Base-by-base conservation (phyloP, 2,797 vertebrate genomes). In the Champsocephalus gunnari region DNA sequence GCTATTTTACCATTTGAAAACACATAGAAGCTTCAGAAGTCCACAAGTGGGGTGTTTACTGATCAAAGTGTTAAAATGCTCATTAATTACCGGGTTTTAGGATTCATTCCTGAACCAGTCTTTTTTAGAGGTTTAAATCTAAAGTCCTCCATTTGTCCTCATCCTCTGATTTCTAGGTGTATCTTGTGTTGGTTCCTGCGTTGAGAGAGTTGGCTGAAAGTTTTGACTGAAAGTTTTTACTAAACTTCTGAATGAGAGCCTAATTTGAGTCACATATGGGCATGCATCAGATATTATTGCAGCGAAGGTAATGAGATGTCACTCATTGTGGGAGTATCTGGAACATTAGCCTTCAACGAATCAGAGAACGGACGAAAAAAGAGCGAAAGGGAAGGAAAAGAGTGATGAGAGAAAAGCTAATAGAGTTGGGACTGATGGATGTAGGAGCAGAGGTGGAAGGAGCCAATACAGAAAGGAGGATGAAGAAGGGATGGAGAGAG, bases 241-340 rank as follows among this genome's bases (percentile, higher is more conserved):
- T 16, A 24, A 56, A 56, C 28, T 38, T 11, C 2, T 24, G 19
- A 73, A 48, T 43, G 32, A 60, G 41, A 55, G 43, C 45, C 21
- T 13, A 19, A 21, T 41, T 32, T 21, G 32, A 24, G 41, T 66
- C 65, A 66, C 13, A 10, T 13, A 55, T 11, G 43, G 67, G 34
- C 53, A 12, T 19, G 17, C 53, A 48, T 51, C 55, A 41, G 50
- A 34, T 72, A 13, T 38, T 12, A 66, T 7, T 65, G 51, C 71
- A 45, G 69, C 65, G 45, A 3, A 69, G 12, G 14, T 77, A 66
- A 83, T 59, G 83, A 88, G 69, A 77, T 68, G 78, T 74, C 62
- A 55, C 21, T 65, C 32, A 53, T 19, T 63, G 59, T 19, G 19
- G 47, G 59, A 74, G 80, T 71, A 74, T 77, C 54, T 34, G 50